Evolutionary conservation across 2,888 invertebrate species (phyloP), one percentile per base, ranked within the genome.

Genomic region (Drosophila niveifrons): DNA sequence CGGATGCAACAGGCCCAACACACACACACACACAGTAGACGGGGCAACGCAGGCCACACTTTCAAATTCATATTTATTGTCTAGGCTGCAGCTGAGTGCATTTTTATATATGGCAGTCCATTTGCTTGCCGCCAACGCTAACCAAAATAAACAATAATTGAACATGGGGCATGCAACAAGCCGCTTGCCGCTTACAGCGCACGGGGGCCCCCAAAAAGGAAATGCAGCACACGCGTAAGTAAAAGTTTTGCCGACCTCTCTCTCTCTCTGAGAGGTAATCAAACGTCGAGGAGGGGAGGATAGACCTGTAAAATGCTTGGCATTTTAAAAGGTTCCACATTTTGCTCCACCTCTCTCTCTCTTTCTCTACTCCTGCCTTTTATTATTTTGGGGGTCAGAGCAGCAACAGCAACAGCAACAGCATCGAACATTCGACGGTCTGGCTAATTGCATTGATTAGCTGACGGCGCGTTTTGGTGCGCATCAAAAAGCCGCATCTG

Each of bases 311-410:
- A 86, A 85, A 85, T 87, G 79, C 79, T 69, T 80, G 88, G 90
- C 86, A 90, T 90, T 88, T 90, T 90, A 90, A 90, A 90, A 90
- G 90, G 90, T 90, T 90, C 90, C 82, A 83, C 81, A 83, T 81
- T 82, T 71, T 23, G 23, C 10, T 9, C 13, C 15, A 13, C 28
- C 28, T 4, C 47, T 44, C 3, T 29, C 29, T 55, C 29, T 6
- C 41, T 43, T n/a, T 23, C 36, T 18, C 31, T 52, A 10, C 36
- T 2, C 10, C 39, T 8, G 13, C 18, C 39, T 53, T 18, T 39
- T n/a, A n/a, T 31, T 23, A 23, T 66, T 66, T 80, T 72, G 84
- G 82, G 72, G 80, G 79, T 81, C 86, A 80, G 36, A n/a, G 23
- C 29, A 44, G 58, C 56, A 57, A 23, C 43, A 39, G 51, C 59